Conservation (phyloP, 2,888 invertebrate species). For the Agapostemon virescens region DNA sequence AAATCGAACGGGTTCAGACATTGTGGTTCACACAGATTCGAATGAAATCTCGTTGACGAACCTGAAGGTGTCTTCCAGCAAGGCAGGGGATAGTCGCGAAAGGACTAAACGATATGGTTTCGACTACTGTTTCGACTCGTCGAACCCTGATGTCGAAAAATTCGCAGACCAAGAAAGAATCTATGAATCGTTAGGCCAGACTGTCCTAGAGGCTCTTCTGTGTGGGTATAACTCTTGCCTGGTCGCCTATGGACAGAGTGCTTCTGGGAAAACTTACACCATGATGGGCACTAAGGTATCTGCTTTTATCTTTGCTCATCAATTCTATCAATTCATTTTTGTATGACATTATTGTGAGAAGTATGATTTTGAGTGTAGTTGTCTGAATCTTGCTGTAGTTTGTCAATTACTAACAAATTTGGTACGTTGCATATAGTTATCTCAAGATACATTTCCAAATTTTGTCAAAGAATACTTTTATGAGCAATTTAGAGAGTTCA, state of each 20-base stretch:
- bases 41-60: slow-evolving; percentile 72
- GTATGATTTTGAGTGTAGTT: too few species aligned
- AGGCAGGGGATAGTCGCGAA: slow-evolving; percentile 86
- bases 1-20: slow-evolving; percentile 70
- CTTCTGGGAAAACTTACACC: slow-evolving; percentile 89
- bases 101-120: slow-evolving; percentile 84
- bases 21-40: slow-evolving; percentile 70
- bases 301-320: too few species aligned
- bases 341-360: too few species aligned
- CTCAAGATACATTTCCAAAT: background rate
- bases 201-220: slow-evolving; percentile 84
- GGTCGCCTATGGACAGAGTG: slow-evolving; percentile 89
- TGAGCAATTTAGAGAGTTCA: background rate
- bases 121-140: slow-evolving; percentile 85
- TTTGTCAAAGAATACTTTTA: background rate
- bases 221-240: slow-evolving; percentile 86
- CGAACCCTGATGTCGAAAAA: slow-evolving; percentile 81
- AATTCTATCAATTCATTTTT: too few species aligned
- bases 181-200: slow-evolving; percentile 85
- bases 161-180: slow-evolving; percentile 84
- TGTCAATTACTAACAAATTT: background rate
- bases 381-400: background rate
- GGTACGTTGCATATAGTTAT: background rate
- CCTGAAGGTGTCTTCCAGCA: slow-evolving; percentile 83
- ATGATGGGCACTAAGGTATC: slow-evolving; percentile 85